These are phyloP conservation scores for Leptoteleia sp. DNA, from an alignment of 1,140 invertebrate species.

Conservation along the genomic window DNA sequence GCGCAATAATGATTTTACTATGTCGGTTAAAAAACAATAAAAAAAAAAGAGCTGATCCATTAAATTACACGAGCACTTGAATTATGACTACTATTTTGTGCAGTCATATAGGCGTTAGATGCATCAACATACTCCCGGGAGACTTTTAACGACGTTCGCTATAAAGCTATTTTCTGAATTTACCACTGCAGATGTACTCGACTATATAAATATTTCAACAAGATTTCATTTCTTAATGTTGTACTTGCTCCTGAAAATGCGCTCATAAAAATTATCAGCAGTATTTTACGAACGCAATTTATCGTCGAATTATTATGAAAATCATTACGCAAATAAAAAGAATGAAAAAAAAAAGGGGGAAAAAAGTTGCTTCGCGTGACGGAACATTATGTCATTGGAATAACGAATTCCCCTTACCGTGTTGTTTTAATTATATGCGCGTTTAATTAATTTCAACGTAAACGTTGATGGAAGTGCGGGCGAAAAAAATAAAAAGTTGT, in stretches of 20 bases:
- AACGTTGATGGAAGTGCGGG: neutral
- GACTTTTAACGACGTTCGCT: constrained; percentile 58
- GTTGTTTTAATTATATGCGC: constrained; percentile 23
- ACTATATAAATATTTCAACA: constrained; percentile 59
- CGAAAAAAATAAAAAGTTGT: constrained; percentile 9
- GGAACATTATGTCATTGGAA: constrained; percentile 13
- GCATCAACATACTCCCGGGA: constrained; percentile 46
- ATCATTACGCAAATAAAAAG: too few relatives aligned
- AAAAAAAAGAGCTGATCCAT: constrained; percentile 34
- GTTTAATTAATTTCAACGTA: constrained; percentile 14
- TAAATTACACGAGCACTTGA: constrained; percentile 43
- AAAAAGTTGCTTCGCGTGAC: constrained; percentile 5
- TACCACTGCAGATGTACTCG: constrained; percentile 46
- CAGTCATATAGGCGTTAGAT: constrained; percentile 51
- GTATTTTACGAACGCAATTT: constrained; percentile 21
- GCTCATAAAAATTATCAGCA: constrained; percentile 48
- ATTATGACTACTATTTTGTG: constrained; percentile 60
- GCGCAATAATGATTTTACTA: constrained; percentile 12
- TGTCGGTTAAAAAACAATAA: constrained; percentile 14
- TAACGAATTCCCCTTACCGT: neutral
- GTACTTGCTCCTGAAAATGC: constrained; percentile 26
- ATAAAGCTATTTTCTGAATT: constrained; percentile 56
- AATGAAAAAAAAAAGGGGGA: neutral
- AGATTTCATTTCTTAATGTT: constrained; percentile 58
- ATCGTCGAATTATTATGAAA: too few relatives aligned